Base-by-base conservation (phyloP, 2,113 vertebrate genomes). In the Setophaga kirtlandii region DNA sequence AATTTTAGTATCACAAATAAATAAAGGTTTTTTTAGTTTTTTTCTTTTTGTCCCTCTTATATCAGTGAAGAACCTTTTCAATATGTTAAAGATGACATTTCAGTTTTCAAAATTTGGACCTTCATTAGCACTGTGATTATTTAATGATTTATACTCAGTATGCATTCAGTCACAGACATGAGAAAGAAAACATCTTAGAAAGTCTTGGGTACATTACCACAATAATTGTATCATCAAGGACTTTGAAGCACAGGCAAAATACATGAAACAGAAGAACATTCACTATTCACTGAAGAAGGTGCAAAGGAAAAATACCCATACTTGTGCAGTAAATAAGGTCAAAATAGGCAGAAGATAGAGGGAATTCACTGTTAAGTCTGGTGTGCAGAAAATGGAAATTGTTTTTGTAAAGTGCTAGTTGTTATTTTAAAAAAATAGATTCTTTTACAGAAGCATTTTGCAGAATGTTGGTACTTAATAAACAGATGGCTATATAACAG, bases 401-500 rank as follows among this genome's bases (percentile, higher is more conserved):
- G 9, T n/a, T 84, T 95, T 95, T 67, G n/a, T 63, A 10, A 95
- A 86, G 12, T 37, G 28, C 8, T 87, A 49, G 58, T 44, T 76
- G 9, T 11, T 69, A 28, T 41, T 46, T 80, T 6, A 52, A 91
- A 93, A 44, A 65, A 71, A 3, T 87, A 52, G 31, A 69, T 89
- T 91, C 4, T 41, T 93, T 67, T 86, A 80, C 24, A 78, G 55
- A 86, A 49, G 25, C 12, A 27, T 92, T 95, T 95, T 90, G 31
- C 53, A 90, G 65, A 90, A 76, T 73, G 33, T 5, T 83, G 19
- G n/a, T 88, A 88, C 79, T 88, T 90, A 96, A 95, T 93, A 96
- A 95, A 56, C 82, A 95, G 93, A 90, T 95, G 82, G 84, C 75
- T 93, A 76, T 37, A 39, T 78, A 91, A 82, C 62, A 93, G 53